Evolutionary conservation across 2,113 vertebrate species (phyloP), one percentile per base, ranked within the genome.

Genomic region (Caracal caracal): DNA sequence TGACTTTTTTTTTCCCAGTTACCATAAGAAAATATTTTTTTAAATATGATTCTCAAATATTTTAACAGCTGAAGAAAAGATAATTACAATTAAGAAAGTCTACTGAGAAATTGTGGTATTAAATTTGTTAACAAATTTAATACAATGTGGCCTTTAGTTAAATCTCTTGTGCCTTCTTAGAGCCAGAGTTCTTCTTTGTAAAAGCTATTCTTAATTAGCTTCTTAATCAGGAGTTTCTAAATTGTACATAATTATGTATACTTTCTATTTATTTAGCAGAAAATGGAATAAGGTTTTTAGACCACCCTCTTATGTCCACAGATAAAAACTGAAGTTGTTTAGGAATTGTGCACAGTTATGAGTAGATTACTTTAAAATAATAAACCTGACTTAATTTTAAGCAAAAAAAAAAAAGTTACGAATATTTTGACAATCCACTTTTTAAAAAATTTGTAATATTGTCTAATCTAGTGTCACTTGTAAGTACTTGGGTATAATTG

Each of bases 171-270:
- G 96, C 11, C 51, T 97, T 94, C 87, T 95, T 87, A 79, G n/a
- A 95, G 87, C 40, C 89, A 93, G 70, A 92, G 85, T 88, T 95
- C 5, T 94, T 95, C 37, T 87, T 76, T 90, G 20, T 86, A 79
- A 97, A 97, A 92, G 68, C 97, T 97, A 88, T 65, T 98, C 89
- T 95, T 98, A 97, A 95, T 97, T 95, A 97, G 75, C 76, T 90
- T 95, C 80, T 92, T 92, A 96, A 90, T 96, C 73, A 94, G 86
- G 49, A 96, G 68, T 94, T 96, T 97, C 92, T 96, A 79, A 79
- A 79, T 94, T 85, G 24, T 95, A 95, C n/a, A 93, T 59, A 91
- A 40, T 94, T 51, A 85, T 65, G 26, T 63, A n/a, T 20, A 68
- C n/a, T 90, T 97, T 73, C n/a, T 61, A 73, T 97, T 97, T 96